These are phyloP conservation scores for Tretioscincus oriximinensis DNA, from an alignment of 2,113 vertebrate genomes.

Conservation along the genomic window DNA sequence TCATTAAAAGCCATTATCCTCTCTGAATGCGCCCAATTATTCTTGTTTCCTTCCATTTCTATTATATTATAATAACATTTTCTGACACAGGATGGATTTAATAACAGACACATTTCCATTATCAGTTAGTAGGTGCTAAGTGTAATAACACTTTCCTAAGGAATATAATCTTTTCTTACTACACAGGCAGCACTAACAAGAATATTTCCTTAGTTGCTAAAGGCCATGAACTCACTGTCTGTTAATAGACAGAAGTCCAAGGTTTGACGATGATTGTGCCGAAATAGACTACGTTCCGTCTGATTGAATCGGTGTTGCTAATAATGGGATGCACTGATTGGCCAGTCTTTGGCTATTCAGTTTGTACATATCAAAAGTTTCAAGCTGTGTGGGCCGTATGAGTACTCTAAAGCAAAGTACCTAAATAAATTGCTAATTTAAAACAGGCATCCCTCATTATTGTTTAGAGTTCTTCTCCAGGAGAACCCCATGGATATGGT, in stretches of 20 bases:
- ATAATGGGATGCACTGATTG: too few species aligned
- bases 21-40: constrained; percentile 27
- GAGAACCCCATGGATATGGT: too few species aligned
- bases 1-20: neutral
- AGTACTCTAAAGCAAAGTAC: too few species aligned
- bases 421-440: too few species aligned
- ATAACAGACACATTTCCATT: constrained; percentile 1
- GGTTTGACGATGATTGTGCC: too few species aligned
- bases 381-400: too few species aligned
- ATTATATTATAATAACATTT: neutral
- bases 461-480: too few species aligned
- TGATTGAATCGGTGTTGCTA: too few species aligned
- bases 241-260: neutral
- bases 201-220: neutral
- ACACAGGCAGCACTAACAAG: neutral
- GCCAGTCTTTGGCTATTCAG: too few species aligned
- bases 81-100: constrained; percentile 11
- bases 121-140: neutral
- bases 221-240: neutral
- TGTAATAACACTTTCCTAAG: neutral
- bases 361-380: too few species aligned
- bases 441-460: too few species aligned
- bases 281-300: too few species aligned
- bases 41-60: constrained; percentile 18
- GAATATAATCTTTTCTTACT: neutral